These are phyloP conservation scores for Cephus runcator DNA, from an alignment of 2,888 invertebrate genomes.

Conservation along the genomic window DNA sequence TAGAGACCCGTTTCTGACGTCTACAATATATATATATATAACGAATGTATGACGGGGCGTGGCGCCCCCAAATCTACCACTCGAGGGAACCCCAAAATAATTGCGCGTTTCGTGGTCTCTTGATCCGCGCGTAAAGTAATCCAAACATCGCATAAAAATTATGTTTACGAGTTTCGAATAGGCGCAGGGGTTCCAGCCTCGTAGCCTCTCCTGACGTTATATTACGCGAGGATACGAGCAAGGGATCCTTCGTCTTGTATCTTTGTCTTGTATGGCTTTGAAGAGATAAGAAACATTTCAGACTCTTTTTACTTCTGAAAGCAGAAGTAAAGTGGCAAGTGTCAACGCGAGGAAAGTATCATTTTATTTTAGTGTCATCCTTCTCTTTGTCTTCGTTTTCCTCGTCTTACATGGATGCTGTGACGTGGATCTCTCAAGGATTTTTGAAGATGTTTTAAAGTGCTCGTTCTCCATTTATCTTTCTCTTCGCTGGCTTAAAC, in stretches of 20 bases:
- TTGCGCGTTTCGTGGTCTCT: conserved; percentile 62
- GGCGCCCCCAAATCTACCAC: conserved; percentile 12
- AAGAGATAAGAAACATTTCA: not conserved
- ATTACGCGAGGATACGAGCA: not conserved
- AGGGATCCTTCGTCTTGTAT: not conserved
- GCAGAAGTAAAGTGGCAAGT: not conserved
- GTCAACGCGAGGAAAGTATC: not conserved
- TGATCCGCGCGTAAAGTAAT: conserved; percentile 59
- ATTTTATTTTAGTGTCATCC: not conserved
- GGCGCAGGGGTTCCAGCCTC: conserved; percentile 23
- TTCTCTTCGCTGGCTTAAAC: not conserved
- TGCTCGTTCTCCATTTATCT: not conserved
- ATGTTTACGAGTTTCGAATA: conserved; percentile 63
- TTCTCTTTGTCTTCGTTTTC: not conserved
- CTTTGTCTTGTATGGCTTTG: not conserved
- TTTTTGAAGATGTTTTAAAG: not conserved
- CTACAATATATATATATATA: not conserved
- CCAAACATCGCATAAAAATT: conserved; percentile 63
- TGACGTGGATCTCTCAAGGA: not conserved
- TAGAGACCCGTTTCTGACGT: not conserved
- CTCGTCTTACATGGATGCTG: not conserved
- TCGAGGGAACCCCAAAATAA: conserved; percentile 48
- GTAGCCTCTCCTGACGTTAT: not conserved
- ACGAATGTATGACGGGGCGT: not conserved
- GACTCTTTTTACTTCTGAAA: not conserved